Conservation (phyloP, 2,888 invertebrate genomes). For the Parascotia fuliginaria region DNA sequence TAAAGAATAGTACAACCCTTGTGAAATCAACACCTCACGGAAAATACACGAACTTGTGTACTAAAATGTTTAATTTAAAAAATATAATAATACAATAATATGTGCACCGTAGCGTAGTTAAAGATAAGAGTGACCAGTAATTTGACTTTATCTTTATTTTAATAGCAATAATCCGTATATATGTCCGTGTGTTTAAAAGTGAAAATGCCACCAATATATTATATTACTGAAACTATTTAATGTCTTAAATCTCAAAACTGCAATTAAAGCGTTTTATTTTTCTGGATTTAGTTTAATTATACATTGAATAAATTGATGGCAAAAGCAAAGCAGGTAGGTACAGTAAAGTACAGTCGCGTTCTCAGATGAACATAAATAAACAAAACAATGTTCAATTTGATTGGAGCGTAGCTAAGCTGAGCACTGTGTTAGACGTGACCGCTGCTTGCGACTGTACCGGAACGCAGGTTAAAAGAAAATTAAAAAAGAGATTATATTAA, state of each 20-base stretch:
- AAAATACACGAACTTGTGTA: too few relatives aligned
- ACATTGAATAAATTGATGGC: constrained; percentile 13
- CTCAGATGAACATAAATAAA: constrained; percentile 46
- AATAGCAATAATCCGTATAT: too few relatives aligned
- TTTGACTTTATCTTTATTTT: too few relatives aligned
- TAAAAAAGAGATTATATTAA: constrained; percentile 52
- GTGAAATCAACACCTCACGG: too few relatives aligned
- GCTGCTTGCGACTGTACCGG: constrained; percentile 41
- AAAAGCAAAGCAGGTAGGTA: constrained; percentile 35
- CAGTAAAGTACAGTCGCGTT: constrained; percentile 28
- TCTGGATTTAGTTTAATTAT: constrained; percentile 1
- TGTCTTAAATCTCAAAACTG: too few relatives aligned
- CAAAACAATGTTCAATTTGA: constrained; percentile 60
- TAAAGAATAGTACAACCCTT: too few relatives aligned
- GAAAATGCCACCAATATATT: neutral
- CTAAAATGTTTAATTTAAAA: too few relatives aligned
- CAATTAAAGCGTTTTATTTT: too few relatives aligned
- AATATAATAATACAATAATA: too few relatives aligned
- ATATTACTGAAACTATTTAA: neutral
- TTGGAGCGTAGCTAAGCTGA: constrained; percentile 53
- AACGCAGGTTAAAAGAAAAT: constrained; percentile 51
- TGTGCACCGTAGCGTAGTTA: too few relatives aligned
- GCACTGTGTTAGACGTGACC: constrained; percentile 65
- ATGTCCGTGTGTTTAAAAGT: too few relatives aligned
- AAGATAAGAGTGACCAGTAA: too few relatives aligned